A percentile compares a stretch with the other conserved stretches of the same genome.
phyloP scores from a whole-genome alignment of 2,797 vertebrate species.

The Heliangelus exortis region DNA sequence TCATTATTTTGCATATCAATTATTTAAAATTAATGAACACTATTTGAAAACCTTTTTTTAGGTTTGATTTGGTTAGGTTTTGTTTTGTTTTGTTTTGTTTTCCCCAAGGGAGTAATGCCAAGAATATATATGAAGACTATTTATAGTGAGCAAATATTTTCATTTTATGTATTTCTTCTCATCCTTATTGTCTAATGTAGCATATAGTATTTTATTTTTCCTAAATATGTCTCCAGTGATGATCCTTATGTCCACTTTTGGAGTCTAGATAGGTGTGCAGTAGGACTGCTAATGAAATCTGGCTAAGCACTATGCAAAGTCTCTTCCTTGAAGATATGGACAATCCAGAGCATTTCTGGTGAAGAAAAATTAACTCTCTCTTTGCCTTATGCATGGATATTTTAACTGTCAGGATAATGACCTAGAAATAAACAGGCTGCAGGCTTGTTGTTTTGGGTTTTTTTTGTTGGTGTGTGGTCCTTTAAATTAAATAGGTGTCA shows the following conservation, averaged over 20 bases:
- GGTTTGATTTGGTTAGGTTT: no score
- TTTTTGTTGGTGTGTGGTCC: background rate
- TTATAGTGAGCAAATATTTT: background rate
- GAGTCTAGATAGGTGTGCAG: background rate
- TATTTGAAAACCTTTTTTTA: background rate
- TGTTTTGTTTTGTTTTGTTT: background rate
- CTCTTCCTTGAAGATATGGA: background rate
- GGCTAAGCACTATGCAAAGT: background rate
- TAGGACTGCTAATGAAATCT: background rate
- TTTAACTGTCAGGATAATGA: background rate
- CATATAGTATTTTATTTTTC: background rate
- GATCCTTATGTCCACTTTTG: background rate
- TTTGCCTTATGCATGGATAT: background rate
- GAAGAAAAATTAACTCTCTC: background rate
- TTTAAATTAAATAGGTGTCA: background rate
- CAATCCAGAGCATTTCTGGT: background rate
- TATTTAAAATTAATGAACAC: background rate
- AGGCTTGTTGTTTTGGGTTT: background rate
- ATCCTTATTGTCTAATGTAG: background rate
- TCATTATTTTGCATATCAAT: background rate
- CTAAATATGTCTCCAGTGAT: background rate
- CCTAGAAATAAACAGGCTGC: background rate
- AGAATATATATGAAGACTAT: background rate
- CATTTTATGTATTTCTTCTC: background rate
- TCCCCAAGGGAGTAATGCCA: background rate